Conservation (phyloP, 2,113 vertebrate species). For the Hippocampus comes region DNA sequence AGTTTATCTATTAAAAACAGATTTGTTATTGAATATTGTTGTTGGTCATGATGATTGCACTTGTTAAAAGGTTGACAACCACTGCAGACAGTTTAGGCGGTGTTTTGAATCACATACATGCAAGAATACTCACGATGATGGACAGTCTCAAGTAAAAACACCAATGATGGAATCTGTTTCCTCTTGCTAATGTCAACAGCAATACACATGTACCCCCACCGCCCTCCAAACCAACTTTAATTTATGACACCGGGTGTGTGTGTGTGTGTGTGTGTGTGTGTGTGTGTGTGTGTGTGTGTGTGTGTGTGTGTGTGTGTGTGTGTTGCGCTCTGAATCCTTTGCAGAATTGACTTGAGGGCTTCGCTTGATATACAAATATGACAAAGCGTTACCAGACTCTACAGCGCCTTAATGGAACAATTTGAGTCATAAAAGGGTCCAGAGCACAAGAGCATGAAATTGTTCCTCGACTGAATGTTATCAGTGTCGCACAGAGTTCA, state of each 20-base stretch:
- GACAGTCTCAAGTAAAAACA: background rate
- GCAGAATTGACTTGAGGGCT: constrained; percentile 40
- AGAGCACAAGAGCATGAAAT: constrained; percentile 58
- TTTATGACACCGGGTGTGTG: background rate
- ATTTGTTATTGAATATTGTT: background rate
- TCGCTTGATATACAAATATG: constrained; percentile 22
- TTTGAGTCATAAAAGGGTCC: constrained; percentile 56
- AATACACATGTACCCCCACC: background rate
- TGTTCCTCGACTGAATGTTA: constrained; percentile 65
- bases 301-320: background rate
- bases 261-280: background rate
- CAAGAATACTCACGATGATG: background rate
- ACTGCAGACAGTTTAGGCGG: background rate
- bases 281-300: background rate
- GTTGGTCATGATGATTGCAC: background rate
- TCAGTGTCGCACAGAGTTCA: constrained; percentile 70
- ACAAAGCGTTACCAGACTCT: constrained; percentile 55
- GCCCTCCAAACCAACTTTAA: background rate
- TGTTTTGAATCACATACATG: background rate
- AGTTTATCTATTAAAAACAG: too few species aligned
- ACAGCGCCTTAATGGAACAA: constrained; percentile 61
- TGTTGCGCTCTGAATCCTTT: constrained; percentile 25
- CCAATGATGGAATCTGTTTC: background rate
- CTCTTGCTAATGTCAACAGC: constrained; percentile 1
- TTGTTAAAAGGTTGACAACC: background rate